A percentile compares a stretch with the other conserved stretches of the same genome.
These are phyloP conservation scores for Microplitis mediator DNA, from an alignment of 1,140 invertebrate genomes.

Conservation along the genomic window DNA sequence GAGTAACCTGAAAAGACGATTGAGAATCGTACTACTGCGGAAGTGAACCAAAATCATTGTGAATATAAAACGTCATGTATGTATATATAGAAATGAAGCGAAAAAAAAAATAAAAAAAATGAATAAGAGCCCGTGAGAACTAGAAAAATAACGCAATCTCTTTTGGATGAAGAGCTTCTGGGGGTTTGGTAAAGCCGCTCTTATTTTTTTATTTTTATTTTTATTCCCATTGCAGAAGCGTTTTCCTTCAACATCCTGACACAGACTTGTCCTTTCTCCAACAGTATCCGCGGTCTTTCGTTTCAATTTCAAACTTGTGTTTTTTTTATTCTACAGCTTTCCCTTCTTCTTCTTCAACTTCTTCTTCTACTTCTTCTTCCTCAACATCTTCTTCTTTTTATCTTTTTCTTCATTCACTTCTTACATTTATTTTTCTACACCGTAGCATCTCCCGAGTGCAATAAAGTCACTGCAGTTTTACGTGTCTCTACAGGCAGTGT, in stretches of 20 bases:
- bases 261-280: constrained; percentile 8
- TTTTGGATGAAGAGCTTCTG: constrained; percentile 21
- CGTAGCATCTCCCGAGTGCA: constrained; percentile 20
- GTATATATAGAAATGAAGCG: neutral
- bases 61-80: constrained; percentile 9
- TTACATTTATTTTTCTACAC: constrained; percentile 21
- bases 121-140: constrained; percentile 1
- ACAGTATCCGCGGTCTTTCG: constrained; percentile 20
- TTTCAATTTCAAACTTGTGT: constrained; percentile 20
- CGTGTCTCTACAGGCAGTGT: constrained; percentile 9
- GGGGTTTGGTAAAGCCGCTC: constrained; percentile 23
- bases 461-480: constrained; percentile 33
- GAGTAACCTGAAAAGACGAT: constrained; percentile 1
- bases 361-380: neutral
- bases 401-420: constrained; percentile 21
- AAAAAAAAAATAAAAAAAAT: neutral
- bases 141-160: constrained; percentile 30
- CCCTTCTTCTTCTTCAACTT: neutral
- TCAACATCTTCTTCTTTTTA: constrained; percentile 27
- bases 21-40: neutral
- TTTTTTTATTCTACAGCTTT: constrained; percentile 19
- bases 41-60: constrained; percentile 7
- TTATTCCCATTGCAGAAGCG: constrained; percentile 9
- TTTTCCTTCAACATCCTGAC: neutral
- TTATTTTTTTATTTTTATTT: constrained; percentile 15